phyloP scores from a whole-genome alignment of 2,113 vertebrate species.

The Channa argus region DNA sequence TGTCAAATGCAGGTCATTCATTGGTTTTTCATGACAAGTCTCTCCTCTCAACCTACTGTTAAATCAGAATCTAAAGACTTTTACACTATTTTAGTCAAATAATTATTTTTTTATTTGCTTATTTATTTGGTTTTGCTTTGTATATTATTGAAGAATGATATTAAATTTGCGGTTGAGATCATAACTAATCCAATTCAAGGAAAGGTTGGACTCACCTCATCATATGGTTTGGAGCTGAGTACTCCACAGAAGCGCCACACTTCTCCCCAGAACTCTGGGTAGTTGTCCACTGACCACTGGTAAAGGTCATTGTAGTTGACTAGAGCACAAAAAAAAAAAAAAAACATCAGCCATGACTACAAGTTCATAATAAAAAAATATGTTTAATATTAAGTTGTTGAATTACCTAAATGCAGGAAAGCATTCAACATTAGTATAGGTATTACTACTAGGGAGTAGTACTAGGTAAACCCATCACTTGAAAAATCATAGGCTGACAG shows the following conservation, averaged over 20 bases:
- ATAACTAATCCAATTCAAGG: background rate
- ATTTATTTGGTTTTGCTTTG: too few relatives aligned
- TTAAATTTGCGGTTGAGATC: background rate
- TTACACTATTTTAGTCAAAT: background rate
- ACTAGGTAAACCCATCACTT: background rate
- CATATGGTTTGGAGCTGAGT: conserved; percentile 86
- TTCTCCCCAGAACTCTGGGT: conserved; percentile 92
- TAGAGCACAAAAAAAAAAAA: conserved; percentile 41
- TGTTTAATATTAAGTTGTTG: background rate
- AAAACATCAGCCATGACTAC: background rate
- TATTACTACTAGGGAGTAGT: background rate
- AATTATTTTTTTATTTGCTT: background rate
- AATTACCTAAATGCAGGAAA: background rate
- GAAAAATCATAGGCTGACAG: background rate
- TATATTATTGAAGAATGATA: too few relatives aligned
- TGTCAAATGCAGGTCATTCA: too few relatives aligned
- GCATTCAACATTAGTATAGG: background rate
- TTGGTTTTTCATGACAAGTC: too few relatives aligned
- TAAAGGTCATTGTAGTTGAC: conserved; percentile 92
- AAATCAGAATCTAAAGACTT: too few relatives aligned
- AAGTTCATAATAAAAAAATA: background rate
- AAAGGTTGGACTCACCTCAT: conserved; percentile 85
- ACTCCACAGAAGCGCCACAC: conserved; percentile 94
- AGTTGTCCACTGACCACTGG: conserved; percentile 93
- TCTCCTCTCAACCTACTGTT: too few relatives aligned